Percentiles rank a stretch among this genome's conserved stretches.
These are phyloP conservation scores for Choloepus hoffmanni DNA, from an alignment of 2,113 vertebrate species.

Conservation along the genomic window DNA sequence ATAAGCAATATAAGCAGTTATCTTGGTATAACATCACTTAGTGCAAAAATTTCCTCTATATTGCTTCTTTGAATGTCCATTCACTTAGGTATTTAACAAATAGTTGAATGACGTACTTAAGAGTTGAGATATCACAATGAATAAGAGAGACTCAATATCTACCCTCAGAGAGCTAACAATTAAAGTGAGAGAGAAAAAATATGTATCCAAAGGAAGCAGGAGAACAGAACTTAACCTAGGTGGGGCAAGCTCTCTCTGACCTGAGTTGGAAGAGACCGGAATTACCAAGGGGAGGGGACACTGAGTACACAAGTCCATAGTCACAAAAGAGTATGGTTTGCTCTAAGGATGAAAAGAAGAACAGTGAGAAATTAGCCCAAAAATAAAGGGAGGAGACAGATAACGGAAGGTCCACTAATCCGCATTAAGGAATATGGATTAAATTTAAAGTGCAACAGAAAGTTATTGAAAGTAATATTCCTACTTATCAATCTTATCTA, in stretches of 20 bases:
- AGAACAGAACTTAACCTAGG: neutral
- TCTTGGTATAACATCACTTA: neutral
- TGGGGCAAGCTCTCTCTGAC: neutral
- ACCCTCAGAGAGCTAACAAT: neutral
- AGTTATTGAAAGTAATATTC: constrained; percentile 10
- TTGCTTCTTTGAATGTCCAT: neutral
- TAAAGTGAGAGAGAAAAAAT: neutral
- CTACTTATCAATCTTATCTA: neutral
- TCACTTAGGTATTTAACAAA: neutral
- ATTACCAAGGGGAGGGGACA: neutral
- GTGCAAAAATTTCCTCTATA: neutral
- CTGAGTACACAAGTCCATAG: neutral
- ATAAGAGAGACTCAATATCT: neutral
- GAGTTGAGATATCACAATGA: neutral
- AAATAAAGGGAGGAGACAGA: neutral
- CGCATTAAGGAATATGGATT: neutral
- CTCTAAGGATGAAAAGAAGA: neutral
- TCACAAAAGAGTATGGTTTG: neutral
- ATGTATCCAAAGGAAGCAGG: neutral
- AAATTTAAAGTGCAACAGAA: neutral
- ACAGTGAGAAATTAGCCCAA: neutral
- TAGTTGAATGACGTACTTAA: neutral
- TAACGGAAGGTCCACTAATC: neutral
- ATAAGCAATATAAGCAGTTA: neutral
- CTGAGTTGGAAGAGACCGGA: neutral